Conservation (phyloP, 2,113 vertebrate species). For the Melierax canorus region DNA sequence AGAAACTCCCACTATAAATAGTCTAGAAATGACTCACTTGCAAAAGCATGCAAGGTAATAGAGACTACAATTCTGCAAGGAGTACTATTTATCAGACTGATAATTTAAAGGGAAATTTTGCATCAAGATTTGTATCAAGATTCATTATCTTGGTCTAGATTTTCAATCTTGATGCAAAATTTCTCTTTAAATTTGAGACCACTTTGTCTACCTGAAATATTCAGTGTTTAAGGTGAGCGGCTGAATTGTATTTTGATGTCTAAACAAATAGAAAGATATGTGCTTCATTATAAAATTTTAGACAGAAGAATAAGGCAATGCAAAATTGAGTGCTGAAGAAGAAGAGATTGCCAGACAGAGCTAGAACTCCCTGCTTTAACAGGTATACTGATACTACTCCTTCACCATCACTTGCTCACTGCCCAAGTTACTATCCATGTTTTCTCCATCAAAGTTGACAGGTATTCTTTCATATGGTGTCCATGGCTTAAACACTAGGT, state of each 20-base stretch:
- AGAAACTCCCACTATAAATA: neutral
- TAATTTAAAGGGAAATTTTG: neutral
- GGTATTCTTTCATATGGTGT: neutral
- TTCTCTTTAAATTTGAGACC: neutral
- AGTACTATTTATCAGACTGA: neutral
- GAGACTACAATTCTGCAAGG: neutral
- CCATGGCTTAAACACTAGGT: neutral
- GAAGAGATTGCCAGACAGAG: neutral
- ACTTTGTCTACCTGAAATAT: neutral
- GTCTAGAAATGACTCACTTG: neutral
- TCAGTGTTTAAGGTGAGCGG: neutral
- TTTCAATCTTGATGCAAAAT: neutral
- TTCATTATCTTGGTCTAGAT: neutral
- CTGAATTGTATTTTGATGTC: neutral
- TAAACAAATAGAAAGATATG: neutral
- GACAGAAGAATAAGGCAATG: neutral
- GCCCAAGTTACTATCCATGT: neutral
- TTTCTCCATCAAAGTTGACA: neutral
- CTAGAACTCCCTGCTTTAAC: neutral
- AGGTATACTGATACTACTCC: neutral
- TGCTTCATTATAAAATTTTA: neutral
- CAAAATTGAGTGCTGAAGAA: neutral
- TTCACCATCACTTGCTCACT: neutral
- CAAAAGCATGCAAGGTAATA: neutral
- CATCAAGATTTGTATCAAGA: neutral